Evolutionary conservation across 2,888 invertebrate species (phyloP), one percentile per base, ranked within the genome.

Genomic region (Macaria notata): DNA sequence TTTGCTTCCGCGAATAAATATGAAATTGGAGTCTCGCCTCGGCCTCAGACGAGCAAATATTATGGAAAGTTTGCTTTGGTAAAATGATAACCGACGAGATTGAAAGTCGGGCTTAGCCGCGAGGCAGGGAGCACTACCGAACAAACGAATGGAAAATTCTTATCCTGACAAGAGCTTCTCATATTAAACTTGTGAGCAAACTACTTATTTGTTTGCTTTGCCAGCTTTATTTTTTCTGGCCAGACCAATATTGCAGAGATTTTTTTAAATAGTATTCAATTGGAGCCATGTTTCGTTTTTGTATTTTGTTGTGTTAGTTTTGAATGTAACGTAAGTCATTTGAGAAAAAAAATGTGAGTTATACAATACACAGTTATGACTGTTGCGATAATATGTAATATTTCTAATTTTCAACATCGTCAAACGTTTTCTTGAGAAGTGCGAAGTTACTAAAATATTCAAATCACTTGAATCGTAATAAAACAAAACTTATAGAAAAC

Each of bases 21-120:
- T 91, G 91, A 91, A 89, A 91, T 90, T 87, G 86, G 86, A 87
- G 76, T 80, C 81, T 78, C 83, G 83, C 78, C 83, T 83, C 80
- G 68, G 81, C 79, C 81, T 83, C 79, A 80, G 76, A 71, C 83
- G 84, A 83, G 83, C 83, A 91, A 91, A 91, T 89, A 90, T 90
- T 87, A 88, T 88, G 75, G 78, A 75, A 86, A 81, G 79, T 87
- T 88, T 85, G 81, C 90, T 88, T 88, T 87, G 88, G 91, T 91
- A 90, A 91, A 90, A 91, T 91, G 91, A 91, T 91, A 91, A 91
- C 91, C 81, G 76, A 72, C 81, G 80, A 88, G 86, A 90, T 89
- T 89, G 90, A 85, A 88, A 88, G 80, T 83, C 78, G 83, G 87
- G 83, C 84, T 86, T 84, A 81, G 81, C 84, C 82, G 74, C 76